These are phyloP conservation scores for Hermodice carunculata DNA, from an alignment of 2,888 invertebrate genomes.

Conservation along the genomic window DNA sequence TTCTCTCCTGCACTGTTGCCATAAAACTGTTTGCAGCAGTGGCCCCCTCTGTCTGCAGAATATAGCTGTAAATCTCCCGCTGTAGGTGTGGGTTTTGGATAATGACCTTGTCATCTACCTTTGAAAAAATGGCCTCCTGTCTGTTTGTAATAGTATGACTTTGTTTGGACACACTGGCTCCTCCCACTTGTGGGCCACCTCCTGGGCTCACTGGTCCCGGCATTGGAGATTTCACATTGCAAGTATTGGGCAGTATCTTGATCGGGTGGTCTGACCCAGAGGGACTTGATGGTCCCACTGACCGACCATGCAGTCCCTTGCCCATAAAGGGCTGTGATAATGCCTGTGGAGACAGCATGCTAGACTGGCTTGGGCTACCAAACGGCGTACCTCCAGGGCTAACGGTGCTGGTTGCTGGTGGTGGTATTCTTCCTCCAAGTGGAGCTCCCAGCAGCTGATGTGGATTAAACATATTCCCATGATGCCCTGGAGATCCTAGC, in stretches of 20 bases:
- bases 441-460: neutral
- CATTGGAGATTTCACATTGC: constrained; percentile 13
- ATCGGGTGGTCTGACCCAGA: constrained; percentile 35
- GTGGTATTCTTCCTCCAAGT: too few species aligned
- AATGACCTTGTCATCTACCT: constrained; percentile 2
- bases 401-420: too few species aligned
- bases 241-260: constrained; percentile 58
- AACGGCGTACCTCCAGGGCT: too few species aligned
- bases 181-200: neutral
- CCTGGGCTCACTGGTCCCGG: neutral
- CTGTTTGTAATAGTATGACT: neutral
- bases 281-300: neutral
- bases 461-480: neutral
- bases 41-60: constrained; percentile 30
- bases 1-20: too few species aligned
- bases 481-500: neutral
- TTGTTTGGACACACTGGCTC: neutral
- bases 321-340: neutral
- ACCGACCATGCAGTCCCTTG: neutral
- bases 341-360: neutral
- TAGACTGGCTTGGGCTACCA: neutral
- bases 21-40: constrained; percentile 24
- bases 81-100: constrained; percentile 21
- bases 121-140: neutral
- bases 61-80: constrained; percentile 29